Base-by-base conservation (phyloP, 1,140 invertebrate genomes). In the Chymomyza costata region DNA sequence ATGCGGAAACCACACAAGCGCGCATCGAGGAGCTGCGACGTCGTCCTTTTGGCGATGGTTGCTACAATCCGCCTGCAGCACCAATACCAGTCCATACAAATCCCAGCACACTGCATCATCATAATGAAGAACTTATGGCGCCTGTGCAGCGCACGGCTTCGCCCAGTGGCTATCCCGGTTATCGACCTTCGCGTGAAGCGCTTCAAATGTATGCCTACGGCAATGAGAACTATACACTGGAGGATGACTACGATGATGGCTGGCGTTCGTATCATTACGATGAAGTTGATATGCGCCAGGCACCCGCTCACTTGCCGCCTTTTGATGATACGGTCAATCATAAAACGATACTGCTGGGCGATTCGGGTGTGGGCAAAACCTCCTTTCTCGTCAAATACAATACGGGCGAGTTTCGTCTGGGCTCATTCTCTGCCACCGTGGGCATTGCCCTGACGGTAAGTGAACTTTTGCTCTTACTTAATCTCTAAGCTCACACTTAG, bases 341-440 rank as follows among this genome's bases (percentile, higher is more conserved):
- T 47, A 85, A 85, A 62, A 82, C 76, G 43, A 85, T 85, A 56
- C 58, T 85, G 16, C 59, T 99, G 47, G 97, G 97, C 14, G 94
- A 97, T 87, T 96, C 95, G 10, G 95, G 95, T 19, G 95, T 97
- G 37, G 95, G 95, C 41, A 97, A 97, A 88, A 97, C 95, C 0
- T 96, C 94, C 74, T 95, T 97, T 74, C 87, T 97, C 15, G 96
- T 95, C 86, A 96, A 97, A 81, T 99, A 98, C 83, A 98, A 96
- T 13, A 97, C 98, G 87, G 94, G 94, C 51, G 90, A 90, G 17
- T 99, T 98, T 86, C 94, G 95, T 78, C 90, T 92, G 17, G 93
- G 94, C 85, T 99, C 98, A 86, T 95, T 97, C 54, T 97, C 96
- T 1, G 83, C 84, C 25, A 99, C 97, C 8, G 97, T 99, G 47